A percentile compares a stretch with the other conserved stretches of the same genome.
phyloP scores from a whole-genome alignment of 2,797 vertebrate genomes.

The Pseudocheirus occidentalis region DNA sequence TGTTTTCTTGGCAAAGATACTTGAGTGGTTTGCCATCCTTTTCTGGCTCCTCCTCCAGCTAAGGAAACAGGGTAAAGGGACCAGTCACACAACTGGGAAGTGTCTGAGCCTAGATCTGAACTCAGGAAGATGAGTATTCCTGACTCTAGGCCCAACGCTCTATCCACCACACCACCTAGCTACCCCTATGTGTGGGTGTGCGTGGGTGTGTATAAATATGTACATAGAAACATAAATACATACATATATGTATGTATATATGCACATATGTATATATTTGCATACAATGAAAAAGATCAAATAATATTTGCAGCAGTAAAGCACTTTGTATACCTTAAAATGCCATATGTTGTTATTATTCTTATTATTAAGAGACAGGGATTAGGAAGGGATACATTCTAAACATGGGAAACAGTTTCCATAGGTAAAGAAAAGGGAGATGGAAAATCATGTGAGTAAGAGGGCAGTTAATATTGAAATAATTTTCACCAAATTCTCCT shows the following conservation, averaged over 20 bases:
- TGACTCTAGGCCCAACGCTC: neutral
- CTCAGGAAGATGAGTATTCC: neutral
- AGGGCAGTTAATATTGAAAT: neutral
- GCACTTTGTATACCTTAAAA: neutral
- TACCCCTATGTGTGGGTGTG: neutral
- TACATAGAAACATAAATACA: too few species aligned
- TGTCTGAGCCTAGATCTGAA: neutral
- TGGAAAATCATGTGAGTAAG: neutral
- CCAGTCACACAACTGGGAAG: neutral
- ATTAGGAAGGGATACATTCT: neutral
- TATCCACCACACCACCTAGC: neutral
- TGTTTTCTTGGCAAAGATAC: neutral
- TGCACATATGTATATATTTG: neutral
- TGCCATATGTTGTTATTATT: neutral
- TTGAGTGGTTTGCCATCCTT: neutral
- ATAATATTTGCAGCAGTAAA: neutral
- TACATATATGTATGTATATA: too few species aligned
- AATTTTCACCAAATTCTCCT: neutral
- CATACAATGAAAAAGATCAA: neutral
- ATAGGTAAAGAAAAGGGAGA: neutral
- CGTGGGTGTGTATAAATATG: too few species aligned
- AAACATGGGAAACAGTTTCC: neutral
- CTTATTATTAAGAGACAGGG: neutral
- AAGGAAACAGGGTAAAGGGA: neutral
- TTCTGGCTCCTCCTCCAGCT: neutral